Percentiles rank a stretch among this genome's conserved stretches.
Conservation (phyloP, 2,888 invertebrate genomes). For the Scaptomyza cyrtandrae region DNA sequence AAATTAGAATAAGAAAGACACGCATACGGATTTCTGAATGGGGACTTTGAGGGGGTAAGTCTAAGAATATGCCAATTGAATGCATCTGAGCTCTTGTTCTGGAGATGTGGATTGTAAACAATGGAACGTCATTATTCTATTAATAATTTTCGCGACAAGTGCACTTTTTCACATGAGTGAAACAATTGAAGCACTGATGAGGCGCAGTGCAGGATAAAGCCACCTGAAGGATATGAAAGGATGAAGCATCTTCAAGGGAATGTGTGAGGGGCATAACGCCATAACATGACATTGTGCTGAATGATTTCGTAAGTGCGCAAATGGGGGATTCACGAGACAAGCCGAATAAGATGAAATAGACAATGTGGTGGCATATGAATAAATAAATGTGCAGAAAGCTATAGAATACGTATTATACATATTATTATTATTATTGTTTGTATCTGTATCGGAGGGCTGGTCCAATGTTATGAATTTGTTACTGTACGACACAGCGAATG, state of each 20-base stretch:
- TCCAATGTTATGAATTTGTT: not conserved
- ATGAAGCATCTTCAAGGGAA: slow-evolving; percentile 7
- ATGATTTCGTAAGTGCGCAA: slow-evolving; percentile 74
- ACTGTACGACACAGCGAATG: slow-evolving; percentile 32
- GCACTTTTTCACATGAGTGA: slow-evolving; percentile 77
- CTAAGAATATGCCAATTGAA: slow-evolving; percentile 52
- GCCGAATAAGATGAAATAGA: not conserved
- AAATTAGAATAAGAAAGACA: slow-evolving; percentile 49
- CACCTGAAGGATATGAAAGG: slow-evolving; percentile 33
- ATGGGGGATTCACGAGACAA: slow-evolving; percentile 30
- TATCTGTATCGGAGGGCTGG: slow-evolving; percentile 17
- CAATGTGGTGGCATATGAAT: slow-evolving; percentile 65
- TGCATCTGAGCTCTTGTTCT: slow-evolving; percentile 26
- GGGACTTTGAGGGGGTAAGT: not conserved
- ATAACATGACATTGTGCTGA: slow-evolving; percentile 75
- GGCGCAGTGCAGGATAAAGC: slow-evolving; percentile 27
- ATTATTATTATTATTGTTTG: slow-evolving; percentile 22
- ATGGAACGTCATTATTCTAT: slow-evolving; percentile 83
- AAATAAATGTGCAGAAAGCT: slow-evolving; percentile 39
- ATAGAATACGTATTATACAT: slow-evolving; percentile 10
- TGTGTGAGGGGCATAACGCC: slow-evolving; percentile 51
- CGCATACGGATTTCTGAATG: slow-evolving; percentile 16
- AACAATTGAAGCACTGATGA: slow-evolving; percentile 79
- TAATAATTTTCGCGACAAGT: slow-evolving; percentile 82
- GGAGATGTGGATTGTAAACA: slow-evolving; percentile 67